Evolutionary conservation across 2,888 invertebrate species (phyloP).

Genomic region (Ypsolopha sequella): DNA sequence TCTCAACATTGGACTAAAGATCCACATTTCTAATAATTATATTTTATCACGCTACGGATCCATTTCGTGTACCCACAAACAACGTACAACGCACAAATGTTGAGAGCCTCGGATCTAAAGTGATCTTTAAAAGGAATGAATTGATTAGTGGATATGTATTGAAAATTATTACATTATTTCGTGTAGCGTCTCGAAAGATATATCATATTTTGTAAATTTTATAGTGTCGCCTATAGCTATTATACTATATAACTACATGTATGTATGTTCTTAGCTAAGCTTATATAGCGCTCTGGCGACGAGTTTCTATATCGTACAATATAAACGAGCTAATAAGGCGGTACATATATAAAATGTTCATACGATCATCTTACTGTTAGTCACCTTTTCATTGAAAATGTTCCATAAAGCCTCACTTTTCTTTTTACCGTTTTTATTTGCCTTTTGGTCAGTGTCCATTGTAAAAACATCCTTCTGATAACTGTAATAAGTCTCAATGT

Average conservation of each 20-base stretch:
- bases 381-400: not conserved
- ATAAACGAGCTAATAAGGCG: not conserved
- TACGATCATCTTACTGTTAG: not conserved
- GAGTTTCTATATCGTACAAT: slow-evolving; percentile 28
- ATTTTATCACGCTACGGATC: not conserved
- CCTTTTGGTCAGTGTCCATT: slow-evolving; percentile 1
- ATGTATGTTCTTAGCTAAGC: slow-evolving; percentile 58
- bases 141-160: slow-evolving; percentile 58
- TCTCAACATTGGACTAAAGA: not conserved
- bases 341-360: not conserved
- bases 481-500: not conserved
- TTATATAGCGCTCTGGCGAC: slow-evolving; percentile 58
- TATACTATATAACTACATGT: slow-evolving; percentile 53
- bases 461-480: not conserved
- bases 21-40: not conserved
- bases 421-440: not conserved
- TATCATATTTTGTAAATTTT: slow-evolving; percentile 72
- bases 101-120: slow-evolving; percentile 22
- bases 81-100: not conserved
- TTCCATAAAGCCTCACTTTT: not conserved
- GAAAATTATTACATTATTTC: slow-evolving; percentile 50
- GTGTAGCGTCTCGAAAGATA: slow-evolving; percentile 66
- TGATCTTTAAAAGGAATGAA: slow-evolving; percentile 51
- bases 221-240: slow-evolving; percentile 67
- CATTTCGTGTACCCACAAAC: not conserved